phyloP scores from a whole-genome alignment of 2,888 invertebrate genomes.

The Camptogramma bilineatum region DNA sequence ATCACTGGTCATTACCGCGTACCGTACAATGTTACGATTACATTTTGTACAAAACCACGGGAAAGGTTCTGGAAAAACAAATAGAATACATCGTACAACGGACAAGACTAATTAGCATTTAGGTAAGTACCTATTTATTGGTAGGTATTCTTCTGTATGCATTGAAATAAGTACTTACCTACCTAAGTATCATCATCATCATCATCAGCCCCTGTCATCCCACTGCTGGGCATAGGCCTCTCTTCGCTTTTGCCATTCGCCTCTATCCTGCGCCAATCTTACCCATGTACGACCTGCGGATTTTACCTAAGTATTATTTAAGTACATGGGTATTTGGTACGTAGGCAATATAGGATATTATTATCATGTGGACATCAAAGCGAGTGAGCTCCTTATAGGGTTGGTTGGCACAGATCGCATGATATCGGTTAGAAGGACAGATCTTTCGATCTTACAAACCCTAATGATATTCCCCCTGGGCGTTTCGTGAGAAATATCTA shows the following conservation, averaged over 20 bases:
- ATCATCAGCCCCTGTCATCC: too few species aligned
- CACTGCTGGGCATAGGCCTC: too few species aligned
- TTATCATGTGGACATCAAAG: constrained; percentile 7
- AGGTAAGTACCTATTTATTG: not conserved
- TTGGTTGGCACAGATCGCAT: constrained; percentile 9
- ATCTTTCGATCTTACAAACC: constrained; percentile 4
- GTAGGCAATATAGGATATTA: not conserved
- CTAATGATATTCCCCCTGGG: constrained; percentile 5
- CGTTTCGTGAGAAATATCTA: constrained; percentile 8
- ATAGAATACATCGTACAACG: not conserved
- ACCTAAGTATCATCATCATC: too few species aligned
- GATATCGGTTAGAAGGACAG: constrained; percentile 7
- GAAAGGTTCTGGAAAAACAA: not conserved
- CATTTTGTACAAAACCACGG: not conserved
- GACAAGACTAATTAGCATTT: not conserved
- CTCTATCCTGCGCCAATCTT: too few species aligned
- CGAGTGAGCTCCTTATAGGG: not conserved
- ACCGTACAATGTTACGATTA: not conserved
- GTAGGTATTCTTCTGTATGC: too few species aligned
- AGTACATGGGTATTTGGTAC: too few species aligned
- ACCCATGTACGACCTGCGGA: too few species aligned
- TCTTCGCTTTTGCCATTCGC: too few species aligned
- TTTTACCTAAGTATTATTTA: too few species aligned
- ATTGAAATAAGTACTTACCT: too few species aligned
- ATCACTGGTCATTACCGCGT: not conserved